A percentile compares a stretch with the other conserved stretches of the same genome.
Evolutionary conservation across 2,888 invertebrate genomes (phyloP).

Genomic region (Yponomeuta sedellus): DNA sequence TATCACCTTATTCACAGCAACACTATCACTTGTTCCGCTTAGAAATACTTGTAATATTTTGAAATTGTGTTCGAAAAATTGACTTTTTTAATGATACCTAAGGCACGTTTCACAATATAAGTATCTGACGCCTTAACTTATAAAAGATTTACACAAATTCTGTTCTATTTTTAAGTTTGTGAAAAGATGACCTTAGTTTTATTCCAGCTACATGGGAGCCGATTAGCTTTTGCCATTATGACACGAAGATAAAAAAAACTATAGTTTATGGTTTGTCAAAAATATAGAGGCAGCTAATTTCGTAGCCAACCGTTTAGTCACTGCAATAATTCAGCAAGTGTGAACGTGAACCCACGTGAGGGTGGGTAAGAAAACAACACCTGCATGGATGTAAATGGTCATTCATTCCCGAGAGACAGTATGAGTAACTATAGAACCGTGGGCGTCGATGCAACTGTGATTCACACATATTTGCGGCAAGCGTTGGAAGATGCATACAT

Average conservation of each 20-base stretch:
- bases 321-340: background rate
- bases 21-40: too few species aligned
- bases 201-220: too few species aligned
- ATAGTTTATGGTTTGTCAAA: background rate
- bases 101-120: too few species aligned
- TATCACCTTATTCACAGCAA: slow-evolving; percentile 15
- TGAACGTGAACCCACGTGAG: background rate
- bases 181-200: too few species aligned
- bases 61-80: too few species aligned
- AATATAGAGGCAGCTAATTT: background rate
- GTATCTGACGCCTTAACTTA: too few species aligned
- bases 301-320: background rate
- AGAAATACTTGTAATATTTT: too few species aligned
- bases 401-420: background rate
- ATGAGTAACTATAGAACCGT: background rate
- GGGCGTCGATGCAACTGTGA: background rate
- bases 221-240: too few species aligned
- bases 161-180: too few species aligned
- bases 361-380: background rate
- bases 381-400: background rate
- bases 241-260: background rate
- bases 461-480: background rate
- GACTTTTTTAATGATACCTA: too few species aligned
- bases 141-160: too few species aligned
- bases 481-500: background rate